phyloP scores from a whole-genome alignment of 2,888 invertebrate genomes.

The Tribolium freemani region DNA sequence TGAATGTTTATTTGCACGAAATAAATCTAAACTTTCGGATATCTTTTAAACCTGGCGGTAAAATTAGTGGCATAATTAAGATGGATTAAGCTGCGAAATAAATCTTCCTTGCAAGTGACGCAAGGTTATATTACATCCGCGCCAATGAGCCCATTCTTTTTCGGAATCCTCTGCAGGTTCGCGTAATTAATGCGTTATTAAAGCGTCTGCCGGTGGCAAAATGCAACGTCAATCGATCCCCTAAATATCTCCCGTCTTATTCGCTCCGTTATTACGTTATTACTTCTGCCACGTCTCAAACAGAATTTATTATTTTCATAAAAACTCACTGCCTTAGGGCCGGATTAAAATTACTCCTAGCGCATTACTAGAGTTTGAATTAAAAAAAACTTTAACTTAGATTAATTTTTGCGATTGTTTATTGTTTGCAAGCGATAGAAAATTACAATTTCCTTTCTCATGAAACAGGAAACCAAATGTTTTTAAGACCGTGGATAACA shows the following conservation, averaged over 20 bases:
- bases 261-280: conserved; percentile 1
- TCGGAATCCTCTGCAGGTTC: conserved; percentile 49
- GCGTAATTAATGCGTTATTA: conserved; percentile 61
- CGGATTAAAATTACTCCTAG: too few species aligned
- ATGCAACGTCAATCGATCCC: conserved; percentile 55
- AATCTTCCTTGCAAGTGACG: conserved; percentile 56
- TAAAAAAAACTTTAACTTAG: too few species aligned
- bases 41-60: conserved; percentile 46
- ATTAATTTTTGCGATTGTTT: too few species aligned
- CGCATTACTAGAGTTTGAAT: too few species aligned
- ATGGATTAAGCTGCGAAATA: conserved; percentile 59
- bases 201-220: conserved; percentile 58
- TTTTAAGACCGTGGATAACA: background rate
- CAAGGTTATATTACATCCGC: conserved; percentile 57
- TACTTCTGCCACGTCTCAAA: background rate
- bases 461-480: too few species aligned
- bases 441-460: too few species aligned
- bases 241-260: conserved; percentile 47
- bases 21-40: conserved; percentile 23
- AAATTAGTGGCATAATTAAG: conserved; percentile 60
- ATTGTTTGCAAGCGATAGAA: too few species aligned
- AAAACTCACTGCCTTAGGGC: background rate
- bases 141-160: conserved; percentile 57
- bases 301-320: background rate
- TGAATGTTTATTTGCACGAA: conserved; percentile 23